A percentile compares a stretch with the other conserved stretches of the same genome.
Evolutionary conservation across 2,113 vertebrate species (phyloP).

Genomic region (Dicentrarchus labrax): DNA sequence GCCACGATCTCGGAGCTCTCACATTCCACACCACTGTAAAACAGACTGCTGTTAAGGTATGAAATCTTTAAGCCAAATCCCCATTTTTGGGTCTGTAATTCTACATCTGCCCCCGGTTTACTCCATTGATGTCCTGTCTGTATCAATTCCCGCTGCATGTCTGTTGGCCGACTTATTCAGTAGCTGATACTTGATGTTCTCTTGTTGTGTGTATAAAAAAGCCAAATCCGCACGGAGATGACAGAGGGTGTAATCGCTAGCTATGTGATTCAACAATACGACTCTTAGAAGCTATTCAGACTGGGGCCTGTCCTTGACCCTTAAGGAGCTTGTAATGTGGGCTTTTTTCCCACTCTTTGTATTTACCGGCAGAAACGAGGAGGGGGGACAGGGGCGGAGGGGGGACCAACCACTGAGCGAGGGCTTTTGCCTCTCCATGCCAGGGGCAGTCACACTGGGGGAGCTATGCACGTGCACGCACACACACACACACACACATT

Average conservation of each 20-base stretch:
- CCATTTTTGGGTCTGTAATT: slow-evolving; percentile 57
- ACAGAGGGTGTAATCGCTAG: slow-evolving; percentile 88
- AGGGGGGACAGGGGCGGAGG: slow-evolving; percentile 50
- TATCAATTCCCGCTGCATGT: slow-evolving; percentile 81
- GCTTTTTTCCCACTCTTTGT: slow-evolving; percentile 84
- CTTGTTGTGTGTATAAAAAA: slow-evolving; percentile 71
- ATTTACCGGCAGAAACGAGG: slow-evolving; percentile 73
- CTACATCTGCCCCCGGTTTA: slow-evolving; percentile 72
- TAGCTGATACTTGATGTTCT: slow-evolving; percentile 71
- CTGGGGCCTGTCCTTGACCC: slow-evolving; percentile 87
- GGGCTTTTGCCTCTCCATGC: slow-evolving; percentile 80
- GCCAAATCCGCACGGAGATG: slow-evolving; percentile 84
- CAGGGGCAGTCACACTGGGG: slow-evolving; percentile 81
- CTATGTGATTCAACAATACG: slow-evolving; percentile 87
- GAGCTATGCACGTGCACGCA: slow-evolving; percentile 26
- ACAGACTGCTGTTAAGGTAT: slow-evolving; percentile 59
- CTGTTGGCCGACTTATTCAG: slow-evolving; percentile 77
- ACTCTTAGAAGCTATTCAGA: slow-evolving; percentile 86
- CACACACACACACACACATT: slow-evolving; percentile 34
- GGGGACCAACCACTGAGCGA: slow-evolving; percentile 71
- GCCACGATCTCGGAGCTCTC: slow-evolving; percentile 13
- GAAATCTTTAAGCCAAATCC: slow-evolving; percentile 70
- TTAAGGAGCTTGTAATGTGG: slow-evolving; percentile 90
- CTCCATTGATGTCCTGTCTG: slow-evolving; percentile 77
- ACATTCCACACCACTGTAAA: slow-evolving; percentile 44